These are phyloP conservation scores for Seladonia tumulorum DNA, from an alignment of 2,888 invertebrate species.

Conservation along the genomic window DNA sequence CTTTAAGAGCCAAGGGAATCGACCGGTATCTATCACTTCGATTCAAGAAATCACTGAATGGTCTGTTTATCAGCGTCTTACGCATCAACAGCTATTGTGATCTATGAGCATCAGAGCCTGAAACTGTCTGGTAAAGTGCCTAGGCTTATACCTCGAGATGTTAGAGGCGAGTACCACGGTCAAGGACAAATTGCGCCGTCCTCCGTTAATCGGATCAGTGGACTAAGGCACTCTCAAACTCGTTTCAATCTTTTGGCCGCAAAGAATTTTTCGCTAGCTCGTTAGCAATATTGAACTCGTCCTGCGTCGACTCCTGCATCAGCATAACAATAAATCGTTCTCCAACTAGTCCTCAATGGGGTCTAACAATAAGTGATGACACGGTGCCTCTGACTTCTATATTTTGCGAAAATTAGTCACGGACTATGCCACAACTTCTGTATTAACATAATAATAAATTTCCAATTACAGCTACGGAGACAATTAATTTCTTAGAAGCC, in stretches of 20 bases:
- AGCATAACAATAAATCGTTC: constrained; percentile 5
- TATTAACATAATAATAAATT: not conserved
- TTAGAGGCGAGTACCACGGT: not conserved
- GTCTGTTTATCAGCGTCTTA: not conserved
- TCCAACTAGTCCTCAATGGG: not conserved
- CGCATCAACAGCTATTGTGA: not conserved
- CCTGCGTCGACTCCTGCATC: not conserved
- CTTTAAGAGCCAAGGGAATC: too few relatives aligned
- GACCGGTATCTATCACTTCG: not conserved
- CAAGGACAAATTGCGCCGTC: not conserved
- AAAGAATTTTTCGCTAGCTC: not conserved
- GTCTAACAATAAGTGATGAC: not conserved
- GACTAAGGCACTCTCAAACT: not conserved
- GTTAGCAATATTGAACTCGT: not conserved
- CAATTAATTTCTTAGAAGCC: too few relatives aligned
- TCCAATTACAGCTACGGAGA: not conserved
- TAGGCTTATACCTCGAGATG: not conserved
- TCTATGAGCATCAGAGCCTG: not conserved
- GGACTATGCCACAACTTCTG: not conserved
- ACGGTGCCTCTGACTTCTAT: not conserved
- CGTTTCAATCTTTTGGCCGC: not conserved
- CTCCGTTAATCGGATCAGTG: not conserved
- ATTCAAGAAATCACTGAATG: not conserved
- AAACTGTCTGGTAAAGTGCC: not conserved
- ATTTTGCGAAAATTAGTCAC: not conserved